Evolutionary conservation across 1,140 invertebrate species (phyloP), one percentile per base, ranked within the genome.

Genomic region (Drosophila murphyi): DNA sequence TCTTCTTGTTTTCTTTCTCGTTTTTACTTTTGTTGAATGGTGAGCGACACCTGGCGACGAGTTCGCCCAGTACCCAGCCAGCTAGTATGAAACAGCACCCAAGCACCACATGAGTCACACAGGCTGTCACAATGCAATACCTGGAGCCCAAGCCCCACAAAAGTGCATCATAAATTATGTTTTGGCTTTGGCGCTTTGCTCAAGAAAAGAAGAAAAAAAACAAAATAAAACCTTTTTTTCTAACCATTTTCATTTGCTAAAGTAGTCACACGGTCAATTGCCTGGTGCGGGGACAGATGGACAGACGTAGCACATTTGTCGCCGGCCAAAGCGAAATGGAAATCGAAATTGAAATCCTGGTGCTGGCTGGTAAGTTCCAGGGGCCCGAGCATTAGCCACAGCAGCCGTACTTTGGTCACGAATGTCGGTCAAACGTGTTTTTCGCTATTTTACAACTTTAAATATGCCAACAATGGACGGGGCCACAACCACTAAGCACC

Each of bases 401-500:
- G 82, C 82, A 76, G 82, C 80, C 76, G 80, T 83, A 88, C 85
- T 89, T 89, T 78, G 85, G 85, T 89, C 85, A 89, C 85, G 85
- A 89, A 89, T 89, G 85, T 89, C 85, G 85, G 85, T 89, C 85
- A 89, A 89, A 89, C 85, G 85, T 89, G 85, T 89, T 89, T 89
- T 83, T 86, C 72, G 86, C 85, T 88, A 88, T 88, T 88, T 89
- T 89, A 89, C 85, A 89, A 89, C 86, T 89, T 89, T 89, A 89
- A 89, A 89, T 89, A 89, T 89, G 85, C 85, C 85, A 89, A 89
- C 86, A 87, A 89, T 87, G 83, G 70, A 71, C 78, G 56, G 60
- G 32, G 78, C 65, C 65, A 7, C 51, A 31, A 39, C 51, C n/a
- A 41, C 52, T 37, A 57, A 67, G 37, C 45, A 67, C 60, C 52